phyloP scores from a whole-genome alignment of 2,888 invertebrate species.

The Ischnura elegans region DNA sequence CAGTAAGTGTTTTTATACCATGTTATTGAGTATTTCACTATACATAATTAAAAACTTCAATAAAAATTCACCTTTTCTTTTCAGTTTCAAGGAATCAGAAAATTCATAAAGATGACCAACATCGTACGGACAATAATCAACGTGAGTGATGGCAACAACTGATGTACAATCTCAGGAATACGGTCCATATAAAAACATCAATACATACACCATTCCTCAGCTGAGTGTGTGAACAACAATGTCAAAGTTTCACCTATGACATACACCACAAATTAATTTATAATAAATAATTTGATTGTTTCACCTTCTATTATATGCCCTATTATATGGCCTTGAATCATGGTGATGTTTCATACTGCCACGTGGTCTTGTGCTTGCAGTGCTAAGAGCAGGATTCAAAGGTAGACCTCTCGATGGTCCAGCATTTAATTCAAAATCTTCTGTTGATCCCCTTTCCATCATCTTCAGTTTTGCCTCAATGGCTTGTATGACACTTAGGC shows the following conservation, averaged over 20 bases:
- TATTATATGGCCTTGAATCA: slow-evolving; percentile 70
- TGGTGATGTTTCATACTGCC: slow-evolving; percentile 39
- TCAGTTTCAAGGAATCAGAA: slow-evolving; percentile 61
- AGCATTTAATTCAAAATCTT: slow-evolving; percentile 88
- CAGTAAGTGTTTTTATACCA: slow-evolving; percentile 80
- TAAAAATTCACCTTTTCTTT: neutral
- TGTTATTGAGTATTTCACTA: neutral
- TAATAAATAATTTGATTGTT: neutral
- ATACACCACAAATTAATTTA: slow-evolving; percentile 47
- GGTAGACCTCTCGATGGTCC: slow-evolving; percentile 83
- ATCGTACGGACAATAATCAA: neutral
- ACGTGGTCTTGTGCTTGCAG: slow-evolving; percentile 28
- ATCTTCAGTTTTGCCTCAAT: slow-evolving; percentile 92
- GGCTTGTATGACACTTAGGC: slow-evolving; percentile 90
- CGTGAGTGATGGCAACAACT: neutral
- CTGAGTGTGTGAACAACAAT: slow-evolving; percentile 18
- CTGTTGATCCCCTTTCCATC: slow-evolving; percentile 85
- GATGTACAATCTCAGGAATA: neutral
- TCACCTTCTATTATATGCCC: slow-evolving; percentile 65
- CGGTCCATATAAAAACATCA: slow-evolving; percentile 20
- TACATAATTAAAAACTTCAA: neutral
- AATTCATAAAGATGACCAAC: slow-evolving; percentile 40
- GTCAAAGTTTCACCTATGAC: slow-evolving; percentile 64
- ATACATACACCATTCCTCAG: neutral
- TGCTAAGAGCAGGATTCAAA: slow-evolving; percentile 23